Evolutionary conservation across 2,888 invertebrate species (phyloP), one percentile per base, ranked within the genome.

Genomic region (Caenorhabditis doughertyi): DNA sequence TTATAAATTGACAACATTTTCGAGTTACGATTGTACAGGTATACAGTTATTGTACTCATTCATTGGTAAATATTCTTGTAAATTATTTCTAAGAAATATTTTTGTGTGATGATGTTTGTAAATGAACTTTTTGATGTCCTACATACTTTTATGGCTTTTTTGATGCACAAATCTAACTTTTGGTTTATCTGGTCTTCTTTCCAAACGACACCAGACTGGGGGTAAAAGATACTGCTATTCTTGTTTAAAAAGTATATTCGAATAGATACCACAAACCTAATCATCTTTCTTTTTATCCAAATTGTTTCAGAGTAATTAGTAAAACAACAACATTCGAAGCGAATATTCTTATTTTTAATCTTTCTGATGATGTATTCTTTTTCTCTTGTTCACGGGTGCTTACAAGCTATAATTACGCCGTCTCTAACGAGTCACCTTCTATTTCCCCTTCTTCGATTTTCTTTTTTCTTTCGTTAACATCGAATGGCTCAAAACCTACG

Each of bases 1-100:
- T 56, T 86, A 11, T 85, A 73, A 72, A 49, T 47, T 29, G 16
- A 8, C 8, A n/a, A 53, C 23, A 44, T 35, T 67, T 23, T 16
- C 55, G 42, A 32, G 51, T 16, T 51, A 13, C 7, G 3, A 21
- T 58, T 18, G 16, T 64, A 47, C 64, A 32, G 64, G 64, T 64
- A 47, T 18, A 27, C 42, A 16, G 39, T 39, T 13, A 8, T n/a
- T 47, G 5, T 47, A 11, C 21, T 29, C 9, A 5, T 11, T 21
- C 27, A 21, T 23, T 53, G 25, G 53, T 39, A 18, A 53, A 21
- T 39, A 8, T 39, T 67, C 35, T 18, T 51, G 23, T 39, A 16
- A n/a, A 2, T 39, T 68, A 18, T 21, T 21, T 39, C 21, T 42
- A 42, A n/a, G n/a, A n/a, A 35, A 3, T 35, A 53, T n/a, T 35